Evolutionary conservation across 2,113 vertebrate genomes (phyloP).

Genomic region (Sylvilagus bachmani): DNA sequence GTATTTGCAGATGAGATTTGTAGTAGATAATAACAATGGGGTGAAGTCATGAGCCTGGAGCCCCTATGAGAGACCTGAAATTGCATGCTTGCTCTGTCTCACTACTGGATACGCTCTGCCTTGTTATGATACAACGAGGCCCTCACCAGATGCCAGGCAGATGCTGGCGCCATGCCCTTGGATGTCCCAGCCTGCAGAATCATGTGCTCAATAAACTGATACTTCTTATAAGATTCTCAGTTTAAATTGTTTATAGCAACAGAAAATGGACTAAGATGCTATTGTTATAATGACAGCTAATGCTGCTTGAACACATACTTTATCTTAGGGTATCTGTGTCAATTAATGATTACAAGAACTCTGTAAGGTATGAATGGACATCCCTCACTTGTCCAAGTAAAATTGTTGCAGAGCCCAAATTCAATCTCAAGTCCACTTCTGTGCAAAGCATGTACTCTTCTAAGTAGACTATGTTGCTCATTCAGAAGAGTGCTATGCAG

Average conservation of each 20-base stretch:
- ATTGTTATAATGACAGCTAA: background rate
- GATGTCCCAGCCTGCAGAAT: background rate
- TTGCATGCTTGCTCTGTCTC: background rate
- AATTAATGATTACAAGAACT: background rate
- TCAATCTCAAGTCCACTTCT: conserved; percentile 31
- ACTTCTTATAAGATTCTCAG: background rate
- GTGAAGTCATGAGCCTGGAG: background rate
- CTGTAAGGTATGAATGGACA: background rate
- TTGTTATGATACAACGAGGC: background rate
- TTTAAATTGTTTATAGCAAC: background rate
- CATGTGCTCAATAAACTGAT: background rate
- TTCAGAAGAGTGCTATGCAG: background rate
- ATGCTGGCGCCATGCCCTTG: background rate
- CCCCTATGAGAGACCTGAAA: background rate
- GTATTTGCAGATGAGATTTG: background rate
- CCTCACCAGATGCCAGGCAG: background rate
- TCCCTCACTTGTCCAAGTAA: background rate
- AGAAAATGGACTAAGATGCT: background rate
- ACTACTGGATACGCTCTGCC: background rate
- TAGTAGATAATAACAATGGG: background rate
- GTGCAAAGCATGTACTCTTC: conserved; percentile 21
- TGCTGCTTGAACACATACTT: conserved; percentile 12
- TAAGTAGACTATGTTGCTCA: background rate
- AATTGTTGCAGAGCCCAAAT: background rate
- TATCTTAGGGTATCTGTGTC: conserved; percentile 30